Base-by-base conservation (phyloP, 2,888 invertebrate species). In the Drosophila kambysellisi region DNA sequence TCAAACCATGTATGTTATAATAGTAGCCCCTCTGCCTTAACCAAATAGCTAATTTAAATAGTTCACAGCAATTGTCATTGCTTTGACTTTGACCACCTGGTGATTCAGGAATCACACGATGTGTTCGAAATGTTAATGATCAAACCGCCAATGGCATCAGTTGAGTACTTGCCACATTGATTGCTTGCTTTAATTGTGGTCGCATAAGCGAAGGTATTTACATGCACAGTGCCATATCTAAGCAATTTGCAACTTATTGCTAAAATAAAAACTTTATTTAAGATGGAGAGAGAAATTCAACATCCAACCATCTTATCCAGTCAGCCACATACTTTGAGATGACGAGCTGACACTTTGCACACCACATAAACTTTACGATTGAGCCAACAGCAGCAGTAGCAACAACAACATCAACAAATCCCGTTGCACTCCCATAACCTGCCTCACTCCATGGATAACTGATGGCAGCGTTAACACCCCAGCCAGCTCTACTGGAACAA, bases 281-380 rank as follows among this genome's bases (percentile, higher is more conserved):
- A 43, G 17, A 43, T 25, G 25, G 25, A 25, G 25, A 25, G 25
- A 43, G 43, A n/a, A 33, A 17, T 39, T 30, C 12, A 4, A 41
- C 41, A 56, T 29, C 2, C 20, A 46, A 29, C 5, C 46, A 53
- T 30, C 51, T 32, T 43, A 57, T 9, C 9, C 69, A 48, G 53
- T 32, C 46, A 25, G 53, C 58, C 76, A 70, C 76, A 80, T 59
- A 70, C 76, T 70, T 41, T 46, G 67, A 65, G 57, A 65, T 82
- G 82, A 70, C 61, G 75, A 75, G 75, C 75, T 79, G 80, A 82
- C 82, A 80, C 80, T 79, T 79, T 73, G 78, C 71, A 61, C 73
- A 70, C 41, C 60, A 76, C 73, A 79, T 79, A 81, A 79, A 79
- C 54, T 79, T 81, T 76, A 79, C 68, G 81, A 65, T 43, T 59